Base-by-base conservation (phyloP, 2,797 vertebrate genomes). In the Hippopotamyrus pictus region DNA sequence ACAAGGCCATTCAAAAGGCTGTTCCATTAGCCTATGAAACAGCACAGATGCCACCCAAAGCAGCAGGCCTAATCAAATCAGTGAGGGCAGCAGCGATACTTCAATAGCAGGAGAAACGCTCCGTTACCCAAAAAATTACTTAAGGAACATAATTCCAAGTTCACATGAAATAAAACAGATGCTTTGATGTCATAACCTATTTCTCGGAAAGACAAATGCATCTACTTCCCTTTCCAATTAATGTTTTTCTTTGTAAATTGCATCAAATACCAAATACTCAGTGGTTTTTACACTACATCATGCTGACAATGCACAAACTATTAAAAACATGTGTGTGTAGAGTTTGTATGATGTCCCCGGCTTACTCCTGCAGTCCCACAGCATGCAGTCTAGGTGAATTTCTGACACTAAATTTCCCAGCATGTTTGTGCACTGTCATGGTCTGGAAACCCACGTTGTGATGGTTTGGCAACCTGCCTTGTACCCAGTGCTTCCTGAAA, bases 11-110 rank as follows among this genome's bases (percentile, higher is more conserved):
- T 46, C 22, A 59, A 59, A 65, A 37, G 17, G 19, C 86, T 41
- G 83, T 44, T 91, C 88, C 90, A 91, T 92, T 89, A 91, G 87
- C 59, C 89, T 88, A 90, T 88, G 85, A 90, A 87, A 88, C 53
- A 37, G 82, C 29, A 87, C 76, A 50, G 41, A 14, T 6, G 29
- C 44, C 41, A 29, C 14, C 79, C 50, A 41, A 86, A 17, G 50
- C 22, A 44, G 44, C 25, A 41, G 44, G 14, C 48, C 17, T 86
- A 73, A 89, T 89, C 82, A 86, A 33, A 86, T 89, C 83, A 50
- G 46, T 59, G n/a, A 54, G 22, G 25, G 44, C 3, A 19, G 11
- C n/a, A 69, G 25, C 6, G 3, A 48, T 76, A 37, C 46, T 88
- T 50, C 25, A 69, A 88, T 33, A 46, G 76, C 19, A 69, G 62